Base-by-base conservation (phyloP, 2,888 invertebrate species). In the Acanthosepion esculentum region DNA sequence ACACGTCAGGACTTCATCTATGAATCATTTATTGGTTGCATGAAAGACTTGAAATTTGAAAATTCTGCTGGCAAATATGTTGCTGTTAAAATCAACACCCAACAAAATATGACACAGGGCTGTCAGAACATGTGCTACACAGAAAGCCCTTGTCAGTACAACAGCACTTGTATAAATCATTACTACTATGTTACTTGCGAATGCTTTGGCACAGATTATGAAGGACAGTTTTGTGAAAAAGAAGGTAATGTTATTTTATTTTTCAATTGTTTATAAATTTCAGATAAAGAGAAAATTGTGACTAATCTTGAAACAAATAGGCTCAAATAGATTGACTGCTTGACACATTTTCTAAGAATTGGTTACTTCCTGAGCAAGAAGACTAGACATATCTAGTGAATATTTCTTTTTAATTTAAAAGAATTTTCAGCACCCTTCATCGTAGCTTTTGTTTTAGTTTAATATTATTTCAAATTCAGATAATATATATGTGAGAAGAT, bases 201-300 rank as follows among this genome's bases (percentile, higher is more conserved):
- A 97, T 99, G 99, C 97, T 99, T 99, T 97, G 99, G 99, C 48
- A 99, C 99, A 4, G 98, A 98, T 96, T 99, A 99, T 97, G 99
- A 99, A 98, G 99, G 99, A 96, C 98, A 98, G 96, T 98, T 98
- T 96, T 99, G 99, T 98, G 99, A 99, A 98, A 98, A 98, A 96
- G 98, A 98, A 97, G 99, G 99, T 99, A 98, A 98, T 98, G 98
- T 12, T 15, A 10, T 33, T 12, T 5, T 59, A n/a, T 10, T n/a
- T 33, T 33, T 8, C 33, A 20, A 6, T 59, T 33, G 20, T 12
- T 78, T 33, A 3, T 33, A n/a, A 15, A 12, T 33, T n/a, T 15
- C 5, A 2, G n/a, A 64, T 12, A 53, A 53, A 53, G 15, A 53
- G 15, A 53, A 53, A 15, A 18, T 18, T 55, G 4, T 55, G 18